Evolutionary conservation across 23 tunicate species (phyloP).

Genomic region (Aplidium turbinatum): DNA sequence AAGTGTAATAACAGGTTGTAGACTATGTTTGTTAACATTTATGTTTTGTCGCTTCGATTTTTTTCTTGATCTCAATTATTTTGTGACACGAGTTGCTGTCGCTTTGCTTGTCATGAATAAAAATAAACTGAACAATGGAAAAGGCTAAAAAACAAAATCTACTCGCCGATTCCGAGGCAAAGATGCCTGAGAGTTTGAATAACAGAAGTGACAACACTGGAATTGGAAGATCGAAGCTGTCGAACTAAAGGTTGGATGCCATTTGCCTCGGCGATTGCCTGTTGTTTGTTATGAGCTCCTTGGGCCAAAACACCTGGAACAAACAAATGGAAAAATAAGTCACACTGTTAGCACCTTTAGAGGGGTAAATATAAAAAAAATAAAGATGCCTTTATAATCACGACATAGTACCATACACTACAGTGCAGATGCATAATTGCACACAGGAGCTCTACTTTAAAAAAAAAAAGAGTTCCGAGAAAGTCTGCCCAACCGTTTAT

Average conservation of each 20-base stretch:
- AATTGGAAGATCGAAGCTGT: slow-evolving; percentile 75
- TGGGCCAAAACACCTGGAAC: slow-evolving; percentile 76
- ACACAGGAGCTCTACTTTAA: too few species aligned
- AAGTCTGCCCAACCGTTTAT: too few species aligned
- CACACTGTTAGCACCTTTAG: too few species aligned
- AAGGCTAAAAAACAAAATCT: background rate
- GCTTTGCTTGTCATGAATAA: background rate
- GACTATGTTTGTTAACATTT: too few species aligned
- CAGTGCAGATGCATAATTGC: too few species aligned
- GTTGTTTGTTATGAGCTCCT: slow-evolving; percentile 81
- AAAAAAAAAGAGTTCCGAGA: too few species aligned
- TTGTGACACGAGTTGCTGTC: too few species aligned
- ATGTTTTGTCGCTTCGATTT: too few species aligned
- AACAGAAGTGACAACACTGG: slow-evolving; percentile 61
- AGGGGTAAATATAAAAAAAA: background rate
- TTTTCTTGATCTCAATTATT: too few species aligned
- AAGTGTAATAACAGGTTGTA: too few species aligned
- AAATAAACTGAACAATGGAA: background rate
- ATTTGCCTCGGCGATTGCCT: slow-evolving; percentile 65
- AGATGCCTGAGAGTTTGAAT: slow-evolving; percentile 59
- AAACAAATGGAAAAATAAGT: too few species aligned
- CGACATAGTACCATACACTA: too few species aligned
- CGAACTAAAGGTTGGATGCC: slow-evolving; percentile 80
- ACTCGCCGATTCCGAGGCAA: slow-evolving; percentile 58
- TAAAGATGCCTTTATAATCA: background rate